These are phyloP conservation scores for Sebastolobus alascanus DNA, from an alignment of 2,797 vertebrate genomes.

Conservation along the genomic window DNA sequence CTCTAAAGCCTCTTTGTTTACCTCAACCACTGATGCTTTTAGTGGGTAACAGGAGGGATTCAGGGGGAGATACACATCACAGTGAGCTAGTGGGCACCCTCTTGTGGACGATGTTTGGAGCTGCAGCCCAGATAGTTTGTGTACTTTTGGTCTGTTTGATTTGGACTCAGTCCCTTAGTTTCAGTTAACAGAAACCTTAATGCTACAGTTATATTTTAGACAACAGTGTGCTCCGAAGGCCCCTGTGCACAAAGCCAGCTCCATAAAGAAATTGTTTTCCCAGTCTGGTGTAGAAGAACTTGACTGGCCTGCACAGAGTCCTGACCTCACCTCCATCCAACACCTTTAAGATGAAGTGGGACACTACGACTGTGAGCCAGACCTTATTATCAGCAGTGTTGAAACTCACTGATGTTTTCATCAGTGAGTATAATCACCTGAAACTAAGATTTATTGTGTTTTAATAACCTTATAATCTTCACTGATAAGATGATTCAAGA, in stretches of 20 bases:
- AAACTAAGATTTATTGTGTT: no score
- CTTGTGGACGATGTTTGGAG: slow-evolving; percentile 44
- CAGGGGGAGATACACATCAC: background rate
- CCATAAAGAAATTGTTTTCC: background rate
- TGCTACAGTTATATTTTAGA: background rate
- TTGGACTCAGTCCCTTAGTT: background rate
- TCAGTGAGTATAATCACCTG: no score
- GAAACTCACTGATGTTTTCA: background rate
- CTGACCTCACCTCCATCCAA: background rate
- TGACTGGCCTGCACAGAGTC: background rate
- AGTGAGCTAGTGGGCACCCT: slow-evolving; percentile 43
- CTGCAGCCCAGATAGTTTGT: slow-evolving; percentile 12
- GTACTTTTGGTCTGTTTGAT: background rate
- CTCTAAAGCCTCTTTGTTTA: slow-evolving; percentile 64
- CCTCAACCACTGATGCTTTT: slow-evolving; percentile 12
- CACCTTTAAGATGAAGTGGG: background rate
- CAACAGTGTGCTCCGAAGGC: background rate
- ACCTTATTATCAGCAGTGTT: background rate
- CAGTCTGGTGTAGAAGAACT: background rate
- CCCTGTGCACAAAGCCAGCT: background rate
- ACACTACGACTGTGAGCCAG: background rate
- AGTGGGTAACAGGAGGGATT: slow-evolving; percentile 1
- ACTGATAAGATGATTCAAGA: background rate
- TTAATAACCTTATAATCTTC: no score
- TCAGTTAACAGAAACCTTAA: background rate